Evolutionary conservation across 1,140 invertebrate species (phyloP), one percentile per base, ranked within the genome.

Genomic region (Brachionus paranguensis): DNA sequence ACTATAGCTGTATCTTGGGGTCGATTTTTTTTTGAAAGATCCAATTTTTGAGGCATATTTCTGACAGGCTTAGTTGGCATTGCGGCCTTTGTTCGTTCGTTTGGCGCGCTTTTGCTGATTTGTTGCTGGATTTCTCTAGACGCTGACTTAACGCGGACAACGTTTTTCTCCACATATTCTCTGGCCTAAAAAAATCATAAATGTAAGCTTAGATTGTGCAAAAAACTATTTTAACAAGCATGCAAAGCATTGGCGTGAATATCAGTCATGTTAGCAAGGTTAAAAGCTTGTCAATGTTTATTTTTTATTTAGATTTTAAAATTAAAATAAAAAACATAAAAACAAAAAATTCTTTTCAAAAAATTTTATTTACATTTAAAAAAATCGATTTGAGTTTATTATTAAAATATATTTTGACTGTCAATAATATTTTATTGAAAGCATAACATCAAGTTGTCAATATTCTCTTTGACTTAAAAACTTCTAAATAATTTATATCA

Each of bases 161-260:
- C 72, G 53, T 76, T 76, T 27, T 76, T 76, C 29, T 76, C 45
- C 7, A 76, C 72, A 76, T 76, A 76, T 76, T 76, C 72, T 76
- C 27, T 76, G 10, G 72, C 72, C 72, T 76, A 76, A 50, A 50
- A n/a, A 20, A 20, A 72, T 20, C 2, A 60, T 24, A 60, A 10
- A 10, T n/a, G 20, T n/a, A 8, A 72, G 43, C 14, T 3, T 43
- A 12, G 1, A n/a, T 24, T 24, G 20, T 76, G 17, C 43, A 14
- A 50, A 2, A 37, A 50, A 76, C 24, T 76, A 37, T 29, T 33
- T 12, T 27, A 76, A 76, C 33, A 50, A 53, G 43, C 72, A 76
- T 76, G 72, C 72, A 76, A 76, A 76, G 72, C 72, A 76, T 76
- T 76, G 68, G 14, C 43, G 29, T 45, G 6, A 29, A 17, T 74